Base-by-base conservation (phyloP, 2,888 invertebrate genomes). In the Alitta virens region DNA sequence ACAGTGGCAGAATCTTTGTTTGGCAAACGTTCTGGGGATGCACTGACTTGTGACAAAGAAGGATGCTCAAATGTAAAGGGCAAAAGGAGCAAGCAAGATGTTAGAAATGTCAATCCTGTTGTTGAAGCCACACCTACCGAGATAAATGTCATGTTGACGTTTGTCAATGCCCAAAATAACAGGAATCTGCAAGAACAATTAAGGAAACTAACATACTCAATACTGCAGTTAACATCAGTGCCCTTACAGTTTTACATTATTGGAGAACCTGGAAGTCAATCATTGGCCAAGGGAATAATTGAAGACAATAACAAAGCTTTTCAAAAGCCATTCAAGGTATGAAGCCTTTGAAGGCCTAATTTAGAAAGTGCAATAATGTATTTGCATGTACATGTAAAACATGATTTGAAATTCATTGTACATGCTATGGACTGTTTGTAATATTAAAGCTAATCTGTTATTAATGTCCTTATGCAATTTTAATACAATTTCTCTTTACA, bases 261-360 rank as follows among this genome's bases (percentile, higher is more conserved):
- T 21, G 78, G 79, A 23, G 80, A 80, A 62, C 38, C 26, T 1
- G 62, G 69, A 21, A 80, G 81, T 67, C 73, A 73, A 50, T 52
- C 57, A 2, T 64, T 78, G 3, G 79, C 78, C 3, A 62, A 53
- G 7, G 56, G 69, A 12, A 75, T 74, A 16, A 51, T 77, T 2
- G 49, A 54, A n/a, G 68, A 67, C 21, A 26, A 33, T 3, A 51
- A 63, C 21, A 57, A 23, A n/a, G 38, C 60, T 9, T 42, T 57
- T 27, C 24, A 57, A 33, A 56, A 42, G 33, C 26, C 50, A 7
- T 7, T 33, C 5, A 33, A 33, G 33, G 33, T 33, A 33, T 33
- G 33, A 33, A 33, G 12, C 1, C 51, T 16, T 14, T 50, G 2
- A 18, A 50, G 14, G 16, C 18, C 21, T 33, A 33, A 33, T 33